These are phyloP conservation scores for Palloptera scutellata DNA, from an alignment of 2,888 invertebrate species.

Conservation along the genomic window DNA sequence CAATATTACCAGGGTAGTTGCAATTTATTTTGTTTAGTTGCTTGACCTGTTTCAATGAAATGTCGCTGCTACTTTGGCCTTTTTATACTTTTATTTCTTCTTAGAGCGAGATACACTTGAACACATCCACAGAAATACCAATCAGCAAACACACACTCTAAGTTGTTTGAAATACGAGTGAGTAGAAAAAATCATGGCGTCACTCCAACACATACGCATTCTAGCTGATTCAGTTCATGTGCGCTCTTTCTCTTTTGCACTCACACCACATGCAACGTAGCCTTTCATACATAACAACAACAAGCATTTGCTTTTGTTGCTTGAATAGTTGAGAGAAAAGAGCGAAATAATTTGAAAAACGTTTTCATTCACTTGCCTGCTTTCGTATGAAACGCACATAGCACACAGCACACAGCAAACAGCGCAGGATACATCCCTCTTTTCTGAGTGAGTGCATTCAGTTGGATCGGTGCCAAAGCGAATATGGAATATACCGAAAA, in stretches of 20 bases:
- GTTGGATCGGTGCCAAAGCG: no score
- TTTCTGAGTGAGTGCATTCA: not conserved
- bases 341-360: not conserved
- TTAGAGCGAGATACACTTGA: not conserved
- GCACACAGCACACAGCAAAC: no score
- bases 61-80: not conserved
- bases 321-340: not conserved
- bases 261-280: not conserved
- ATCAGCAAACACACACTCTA: not conserved
- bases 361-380: conserved; percentile 18
- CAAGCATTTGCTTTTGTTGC: not conserved
- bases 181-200: conserved; percentile 23
- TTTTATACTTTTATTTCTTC: not conserved
- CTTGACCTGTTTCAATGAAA: conserved; percentile 30
- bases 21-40: conserved; percentile 3
- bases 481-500: not conserved
- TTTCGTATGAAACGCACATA: not conserved
- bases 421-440: not conserved
- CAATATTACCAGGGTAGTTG: conserved; percentile 2
- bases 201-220: not conserved
- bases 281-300: not conserved
- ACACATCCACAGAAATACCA: not conserved
- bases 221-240: not conserved
- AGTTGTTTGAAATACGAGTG: not conserved
- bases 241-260: conserved; percentile 21